phyloP scores from a whole-genome alignment of 2,113 vertebrate genomes.

The Origma solitaria region DNA sequence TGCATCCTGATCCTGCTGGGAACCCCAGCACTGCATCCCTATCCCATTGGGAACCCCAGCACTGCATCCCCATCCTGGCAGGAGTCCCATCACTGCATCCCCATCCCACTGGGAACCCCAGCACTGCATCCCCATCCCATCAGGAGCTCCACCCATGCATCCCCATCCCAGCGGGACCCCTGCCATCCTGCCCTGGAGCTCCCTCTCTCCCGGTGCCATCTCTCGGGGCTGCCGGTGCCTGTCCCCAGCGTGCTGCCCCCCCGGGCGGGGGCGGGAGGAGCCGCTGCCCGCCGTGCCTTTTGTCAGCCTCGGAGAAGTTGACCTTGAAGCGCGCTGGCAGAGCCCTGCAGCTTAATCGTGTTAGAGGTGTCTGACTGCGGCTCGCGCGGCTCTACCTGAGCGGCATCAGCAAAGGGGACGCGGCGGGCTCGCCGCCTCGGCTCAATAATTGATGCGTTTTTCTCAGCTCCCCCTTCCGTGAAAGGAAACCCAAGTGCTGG shows the following conservation, averaged over 20 bases:
- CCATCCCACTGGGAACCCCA: background rate
- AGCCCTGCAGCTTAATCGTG: slow-evolving; percentile 52
- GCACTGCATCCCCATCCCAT: background rate
- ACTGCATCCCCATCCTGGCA: too few species aligned
- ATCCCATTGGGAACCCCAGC: too few species aligned
- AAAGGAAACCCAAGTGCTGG: slow-evolving; percentile 42
- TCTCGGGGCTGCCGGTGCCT: background rate
- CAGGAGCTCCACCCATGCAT: too few species aligned
- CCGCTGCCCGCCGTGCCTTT: background rate
- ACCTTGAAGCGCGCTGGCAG: slow-evolving; percentile 53
- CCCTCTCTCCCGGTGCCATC: background rate
- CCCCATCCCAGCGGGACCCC: background rate
- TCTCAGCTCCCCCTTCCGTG: slow-evolving; percentile 45
- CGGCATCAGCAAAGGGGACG: slow-evolving; percentile 51
- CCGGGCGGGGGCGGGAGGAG: background rate
- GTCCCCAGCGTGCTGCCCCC: background rate
- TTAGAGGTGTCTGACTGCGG: slow-evolving; percentile 57
- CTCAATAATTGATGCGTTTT: slow-evolving; percentile 56
- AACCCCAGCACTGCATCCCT: too few species aligned
- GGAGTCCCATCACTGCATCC: background rate
- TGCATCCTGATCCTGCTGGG: too few species aligned
- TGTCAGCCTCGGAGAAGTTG: slow-evolving; percentile 37
- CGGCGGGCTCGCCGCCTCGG: slow-evolving; percentile 17
- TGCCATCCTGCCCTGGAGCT: rapidly evolving
- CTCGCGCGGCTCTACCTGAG: slow-evolving; percentile 50